Evolutionary conservation across 1,140 invertebrate genomes (phyloP), one percentile per base, ranked within the genome.

Genomic region (Episyrphus balteatus): DNA sequence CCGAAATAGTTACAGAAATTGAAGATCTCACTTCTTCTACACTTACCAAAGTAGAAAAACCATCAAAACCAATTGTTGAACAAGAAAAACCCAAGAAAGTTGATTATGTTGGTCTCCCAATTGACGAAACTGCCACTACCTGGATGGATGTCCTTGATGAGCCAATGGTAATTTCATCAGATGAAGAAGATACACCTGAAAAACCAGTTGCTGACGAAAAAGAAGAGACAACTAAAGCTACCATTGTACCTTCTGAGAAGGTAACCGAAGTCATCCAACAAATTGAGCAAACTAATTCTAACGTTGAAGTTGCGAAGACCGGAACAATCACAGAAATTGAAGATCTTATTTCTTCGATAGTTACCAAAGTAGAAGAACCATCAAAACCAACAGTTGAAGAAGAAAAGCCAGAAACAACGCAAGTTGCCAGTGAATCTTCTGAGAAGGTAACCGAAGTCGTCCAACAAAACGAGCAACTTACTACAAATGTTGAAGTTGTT

Each of bases 131-230:
- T 13, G 38, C 66, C 18, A 69, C 68, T 50, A 55, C 67, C 12
- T 77, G 73, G 69, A 71, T 77, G 62, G 62, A 69, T 58, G 63
- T 73, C 46, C 51, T 77, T 37, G 73, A 75, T 50, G 54, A 58
- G n/a, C 52, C 52, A 17, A 50, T 51, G 43, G 44, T 44, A 17
- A 54, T 55, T 36, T 51, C 52, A 11, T 66, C 49, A 11, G 47
- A 48, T 38, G 17, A 30, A 13, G 42, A 43, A 14, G 21, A 43
- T 21, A 18, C 19, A 10, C 10, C 21, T n/a, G 31, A 31, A 43
- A 42, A 17, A 7, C 19, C 40, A 17, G 17, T 42, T 42, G 30
- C 19, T 42, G 40, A 42, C 12, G 10, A 12, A 3, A 18, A 42
- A 12, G 19, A 26, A 39, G 42, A 18, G 34, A 38, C 7, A 34